A percentile compares a stretch with the other conserved stretches of the same genome.
Evolutionary conservation across 2,888 invertebrate genomes (phyloP).

Genomic region (Lasius fuliginosus): DNA sequence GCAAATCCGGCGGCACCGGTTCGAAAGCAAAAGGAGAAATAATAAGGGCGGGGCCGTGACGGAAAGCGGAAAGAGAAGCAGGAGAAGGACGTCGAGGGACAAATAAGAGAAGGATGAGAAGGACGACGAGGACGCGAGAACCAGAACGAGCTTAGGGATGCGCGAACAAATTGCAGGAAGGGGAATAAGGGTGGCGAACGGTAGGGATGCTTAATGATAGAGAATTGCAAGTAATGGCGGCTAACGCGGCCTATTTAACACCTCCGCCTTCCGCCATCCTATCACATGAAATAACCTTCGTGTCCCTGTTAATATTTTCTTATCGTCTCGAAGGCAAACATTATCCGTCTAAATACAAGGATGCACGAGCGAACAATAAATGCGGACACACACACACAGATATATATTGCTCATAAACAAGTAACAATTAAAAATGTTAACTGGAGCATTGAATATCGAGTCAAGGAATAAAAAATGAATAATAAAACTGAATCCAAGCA

Average conservation of each 20-base stretch:
- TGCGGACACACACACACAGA: neutral
- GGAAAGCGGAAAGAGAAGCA: slow-evolving; percentile 47
- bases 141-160: slow-evolving; percentile 51
- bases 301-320: slow-evolving; percentile 76
- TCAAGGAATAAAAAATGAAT: neutral
- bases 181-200: slow-evolving; percentile 61
- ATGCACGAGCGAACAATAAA: neutral
- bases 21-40: slow-evolving; percentile 69
- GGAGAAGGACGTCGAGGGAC: slow-evolving; percentile 20
- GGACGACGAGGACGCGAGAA: slow-evolving; percentile 44
- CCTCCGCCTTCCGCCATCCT: slow-evolving; percentile 72
- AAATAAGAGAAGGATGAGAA: slow-evolving; percentile 2
- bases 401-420: neutral
- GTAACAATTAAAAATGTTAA: neutral
- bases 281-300: slow-evolving; percentile 75
- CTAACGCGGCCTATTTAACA: slow-evolving; percentile 78
- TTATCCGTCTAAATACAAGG: neutral
- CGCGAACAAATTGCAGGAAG: slow-evolving; percentile 72
- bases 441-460: neutral
- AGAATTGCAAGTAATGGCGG: slow-evolving; percentile 80
- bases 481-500: neutral
- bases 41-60: slow-evolving; percentile 65
- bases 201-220: slow-evolving; percentile 76
- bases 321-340: slow-evolving; percentile 62
- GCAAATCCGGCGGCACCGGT: slow-evolving; percentile 68